Evolutionary conservation across 2,888 invertebrate species (phyloP).

Genomic region (Nomada flava): DNA sequence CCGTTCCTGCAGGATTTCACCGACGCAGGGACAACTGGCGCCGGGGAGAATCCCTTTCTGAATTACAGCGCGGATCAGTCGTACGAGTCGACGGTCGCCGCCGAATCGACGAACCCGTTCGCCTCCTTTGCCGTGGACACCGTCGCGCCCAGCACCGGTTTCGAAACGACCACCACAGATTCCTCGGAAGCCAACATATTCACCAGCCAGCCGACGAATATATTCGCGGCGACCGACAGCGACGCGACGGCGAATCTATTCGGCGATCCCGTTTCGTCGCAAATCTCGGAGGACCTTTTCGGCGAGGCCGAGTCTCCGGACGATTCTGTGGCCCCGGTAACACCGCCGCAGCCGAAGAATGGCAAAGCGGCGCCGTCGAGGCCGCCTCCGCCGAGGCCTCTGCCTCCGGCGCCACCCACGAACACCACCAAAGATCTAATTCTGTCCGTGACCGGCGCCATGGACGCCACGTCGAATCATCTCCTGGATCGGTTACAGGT

Average conservation of each 20-base stretch:
- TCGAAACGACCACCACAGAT: constrained; percentile 49
- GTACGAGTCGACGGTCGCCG: constrained; percentile 69
- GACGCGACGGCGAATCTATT: constrained; percentile 49
- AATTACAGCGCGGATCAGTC: constrained; percentile 75
- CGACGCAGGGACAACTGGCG: constrained; percentile 72
- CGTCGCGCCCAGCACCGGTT: constrained; percentile 48
- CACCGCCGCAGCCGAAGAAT: constrained; percentile 59
- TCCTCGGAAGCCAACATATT: constrained; percentile 64
- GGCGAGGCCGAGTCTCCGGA: constrained; percentile 21
- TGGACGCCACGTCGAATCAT: constrained; percentile 95
- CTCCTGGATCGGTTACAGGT: constrained; percentile 92
- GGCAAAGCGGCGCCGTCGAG: constrained; percentile 70
- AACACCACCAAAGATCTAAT: constrained; percentile 95
- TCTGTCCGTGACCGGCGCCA: constrained; percentile 93
- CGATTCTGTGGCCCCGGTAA: background rate
- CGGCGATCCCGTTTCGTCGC: constrained; percentile 32
- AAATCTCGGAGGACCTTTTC: constrained; percentile 21
- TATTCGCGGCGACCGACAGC: constrained; percentile 44
- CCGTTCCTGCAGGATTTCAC: constrained; percentile 88
- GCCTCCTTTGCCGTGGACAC: constrained; percentile 79
- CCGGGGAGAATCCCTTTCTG: constrained; percentile 80
- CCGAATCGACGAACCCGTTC: constrained; percentile 83
- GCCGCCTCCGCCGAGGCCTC: constrained; percentile 84
- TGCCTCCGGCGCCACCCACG: constrained; percentile 86
- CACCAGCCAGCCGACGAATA: constrained; percentile 49